A percentile compares a stretch with the other conserved stretches of the same genome.
Conservation (phyloP, 1,140 invertebrate species). For the Drosophila elegans region DNA sequence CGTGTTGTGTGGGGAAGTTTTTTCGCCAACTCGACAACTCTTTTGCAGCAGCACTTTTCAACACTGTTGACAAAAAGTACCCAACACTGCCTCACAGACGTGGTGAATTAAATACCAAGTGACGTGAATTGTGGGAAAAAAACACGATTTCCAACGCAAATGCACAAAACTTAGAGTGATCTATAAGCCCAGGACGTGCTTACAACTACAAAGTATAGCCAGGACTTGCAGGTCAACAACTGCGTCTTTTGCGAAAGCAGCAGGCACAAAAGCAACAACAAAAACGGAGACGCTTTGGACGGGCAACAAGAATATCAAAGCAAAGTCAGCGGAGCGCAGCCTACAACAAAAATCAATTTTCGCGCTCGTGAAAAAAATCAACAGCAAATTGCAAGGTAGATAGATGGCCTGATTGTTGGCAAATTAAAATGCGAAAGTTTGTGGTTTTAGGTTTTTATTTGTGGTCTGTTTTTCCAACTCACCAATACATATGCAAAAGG, state of each 20-base stretch:
- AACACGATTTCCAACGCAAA: constrained; percentile 56
- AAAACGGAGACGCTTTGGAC: constrained; percentile 36
- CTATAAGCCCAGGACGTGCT: constrained; percentile 2
- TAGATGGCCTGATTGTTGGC: constrained; percentile 30
- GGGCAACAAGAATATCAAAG: constrained; percentile 51
- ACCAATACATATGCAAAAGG: constrained; percentile 14
- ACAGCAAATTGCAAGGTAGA: constrained; percentile 59
- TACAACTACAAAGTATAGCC: background rate
- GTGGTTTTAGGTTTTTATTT: constrained; percentile 9
- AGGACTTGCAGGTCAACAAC: constrained; percentile 10
- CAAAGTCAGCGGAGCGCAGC: constrained; percentile 41
- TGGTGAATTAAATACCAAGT: constrained; percentile 71
- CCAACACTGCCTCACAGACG: constrained; percentile 38
- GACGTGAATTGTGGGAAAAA: constrained; percentile 73
- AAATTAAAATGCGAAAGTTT: constrained; percentile 22
- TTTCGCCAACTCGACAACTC: background rate
- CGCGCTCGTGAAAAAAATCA: constrained; percentile 46
- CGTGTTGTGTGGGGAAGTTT: background rate
- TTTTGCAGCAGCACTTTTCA: background rate
- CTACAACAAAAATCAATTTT: constrained; percentile 71
- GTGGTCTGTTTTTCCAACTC: constrained; percentile 22
- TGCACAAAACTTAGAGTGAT: constrained; percentile 10
- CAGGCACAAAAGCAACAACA: constrained; percentile 15
- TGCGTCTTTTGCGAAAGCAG: constrained; percentile 7
- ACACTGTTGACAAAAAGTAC: background rate